Evolutionary conservation across 2,113 vertebrate species (phyloP).

Genomic region (Chrysemys picta): DNA sequence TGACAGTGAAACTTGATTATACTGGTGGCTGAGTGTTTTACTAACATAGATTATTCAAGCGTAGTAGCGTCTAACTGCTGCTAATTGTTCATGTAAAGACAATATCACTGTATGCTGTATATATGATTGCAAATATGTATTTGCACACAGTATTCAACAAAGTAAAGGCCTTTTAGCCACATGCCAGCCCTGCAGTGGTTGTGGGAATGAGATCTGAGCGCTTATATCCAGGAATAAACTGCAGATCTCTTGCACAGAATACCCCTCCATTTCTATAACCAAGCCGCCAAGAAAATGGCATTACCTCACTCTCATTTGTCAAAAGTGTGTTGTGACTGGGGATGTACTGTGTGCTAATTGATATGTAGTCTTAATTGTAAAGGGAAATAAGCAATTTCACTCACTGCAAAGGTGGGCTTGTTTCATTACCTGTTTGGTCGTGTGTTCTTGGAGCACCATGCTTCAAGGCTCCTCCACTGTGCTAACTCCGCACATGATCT

Average conservation of each 20-base stretch:
- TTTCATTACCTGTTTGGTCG: neutral
- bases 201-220: neutral
- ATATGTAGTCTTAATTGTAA: neutral
- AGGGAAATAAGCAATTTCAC: neutral
- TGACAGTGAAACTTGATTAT: neutral
- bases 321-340: neutral
- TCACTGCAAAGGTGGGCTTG: neutral
- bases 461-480: neutral
- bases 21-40: neutral
- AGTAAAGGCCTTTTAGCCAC: neutral
- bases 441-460: neutral
- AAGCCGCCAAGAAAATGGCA: neutral
- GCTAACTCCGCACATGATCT: neutral
- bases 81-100: fast-evolving
- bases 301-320: neutral
- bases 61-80: neutral
- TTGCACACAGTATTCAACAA: neutral
- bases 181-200: neutral
- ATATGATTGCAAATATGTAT: neutral
- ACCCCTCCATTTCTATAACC: neutral
- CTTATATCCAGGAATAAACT: neutral
- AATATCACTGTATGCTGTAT: neutral
- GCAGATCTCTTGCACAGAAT: neutral
- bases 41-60: neutral
- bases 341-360: neutral